Evolutionary conservation across 2,888 invertebrate species (phyloP), one percentile per base, ranked within the genome.

Genomic region (Calephelis perditalis): DNA sequence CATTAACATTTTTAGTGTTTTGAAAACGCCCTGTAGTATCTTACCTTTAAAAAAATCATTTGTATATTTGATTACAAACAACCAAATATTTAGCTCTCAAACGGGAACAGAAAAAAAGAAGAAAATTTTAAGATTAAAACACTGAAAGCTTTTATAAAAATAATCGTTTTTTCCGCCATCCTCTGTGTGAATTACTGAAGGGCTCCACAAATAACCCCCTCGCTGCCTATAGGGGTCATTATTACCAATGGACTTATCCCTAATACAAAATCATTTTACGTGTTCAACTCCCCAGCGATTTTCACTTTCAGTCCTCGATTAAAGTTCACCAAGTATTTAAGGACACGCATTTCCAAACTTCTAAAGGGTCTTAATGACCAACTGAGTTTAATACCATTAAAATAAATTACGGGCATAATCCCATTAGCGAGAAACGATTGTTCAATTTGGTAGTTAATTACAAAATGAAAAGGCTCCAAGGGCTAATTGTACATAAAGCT

Each of bases 401-500:
- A 56, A 59, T 64, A 62, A 60, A 64, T 63, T 60, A 62, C 37
- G 47, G 56, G 61, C 62, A 60, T 58, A 57, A 61, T 56, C 60
- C 49, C 62, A 61, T 65, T 64, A 60, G 52, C 57, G 57, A 64
- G 57, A 65, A 37, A 60, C 52, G 57, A 65, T 57, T 63, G 57
- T 60, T 63, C 63, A 63, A 63, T 61, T 59, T 59, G 10, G 11
- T 57, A 59, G 59, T 59, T 62, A 61, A 62, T 65, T 63, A 61
- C 62, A 62, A 61, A 61, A 63, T 35, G 49, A 35, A 52, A 52
- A 52, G 49, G 49, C 35, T 52, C 35, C 9, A 52, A 26, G 49
- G 49, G 35, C 35, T 52, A 35, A 52, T 10, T 49, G 10, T 35
- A 49, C 15, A 35, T 10, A 49, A 3, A 40, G 40, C 40, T 40